Conservation (phyloP, 2,797 vertebrate genomes). For the Pyrocephalus nanus region DNA sequence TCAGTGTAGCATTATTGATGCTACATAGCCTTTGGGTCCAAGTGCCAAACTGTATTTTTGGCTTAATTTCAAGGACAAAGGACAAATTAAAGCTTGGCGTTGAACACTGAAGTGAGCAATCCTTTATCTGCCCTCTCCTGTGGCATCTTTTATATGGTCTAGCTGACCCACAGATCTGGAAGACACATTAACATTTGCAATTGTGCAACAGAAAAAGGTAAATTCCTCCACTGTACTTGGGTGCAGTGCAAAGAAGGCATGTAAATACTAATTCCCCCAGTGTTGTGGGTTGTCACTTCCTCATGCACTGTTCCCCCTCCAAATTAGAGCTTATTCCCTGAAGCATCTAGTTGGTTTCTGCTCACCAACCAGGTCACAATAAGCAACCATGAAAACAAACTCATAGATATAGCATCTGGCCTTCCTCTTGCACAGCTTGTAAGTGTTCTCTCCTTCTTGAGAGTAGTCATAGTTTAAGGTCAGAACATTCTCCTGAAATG, state of each 20-base stretch:
- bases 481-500: not conserved
- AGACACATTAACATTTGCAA: not conserved
- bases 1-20: slow-evolving; percentile 3
- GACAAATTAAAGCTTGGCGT: not conserved
- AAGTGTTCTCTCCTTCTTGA: not conserved
- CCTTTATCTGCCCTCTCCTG: not conserved
- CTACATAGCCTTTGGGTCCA: not conserved
- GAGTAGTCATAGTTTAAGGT: not conserved
- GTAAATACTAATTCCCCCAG: not conserved
- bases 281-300: not conserved
- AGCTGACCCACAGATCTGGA: not conserved
- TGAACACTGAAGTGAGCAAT: not conserved
- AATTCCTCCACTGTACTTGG: not conserved
- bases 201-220: not conserved
- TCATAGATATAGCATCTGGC: not conserved
- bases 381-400: not conserved
- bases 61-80: slow-evolving; percentile 17
- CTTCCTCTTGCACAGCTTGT: not conserved
- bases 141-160: not conserved
- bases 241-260: not conserved
- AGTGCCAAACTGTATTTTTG: not conserved
- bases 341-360: not conserved
- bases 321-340: not conserved
- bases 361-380: not conserved
- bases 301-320: not conserved